Conservation (phyloP, 2,113 vertebrate species). For the Megaleporinus macrocephalus region DNA sequence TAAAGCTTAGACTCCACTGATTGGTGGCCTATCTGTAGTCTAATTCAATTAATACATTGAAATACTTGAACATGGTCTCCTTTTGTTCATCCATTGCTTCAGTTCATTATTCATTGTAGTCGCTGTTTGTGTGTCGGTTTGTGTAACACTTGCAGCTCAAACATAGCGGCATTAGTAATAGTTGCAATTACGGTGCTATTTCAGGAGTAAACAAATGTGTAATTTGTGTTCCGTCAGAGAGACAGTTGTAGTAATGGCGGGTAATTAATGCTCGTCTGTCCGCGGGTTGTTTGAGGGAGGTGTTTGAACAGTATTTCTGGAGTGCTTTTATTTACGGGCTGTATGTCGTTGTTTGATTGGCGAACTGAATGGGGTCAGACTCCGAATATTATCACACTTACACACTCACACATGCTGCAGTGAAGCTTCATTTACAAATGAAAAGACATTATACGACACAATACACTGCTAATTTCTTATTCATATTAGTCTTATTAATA, state of each 20-base stretch:
- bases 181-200: slow-evolving; percentile 32
- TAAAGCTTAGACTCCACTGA: no score
- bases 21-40: neutral
- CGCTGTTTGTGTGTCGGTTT: neutral
- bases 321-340: slow-evolving; percentile 26
- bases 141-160: slow-evolving; percentile 1
- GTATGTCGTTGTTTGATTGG: slow-evolving; percentile 34
- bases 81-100: neutral
- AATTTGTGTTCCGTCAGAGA: slow-evolving; percentile 29
- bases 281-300: slow-evolving; percentile 22
- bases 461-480: slow-evolving; percentile 45
- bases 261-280: slow-evolving; percentile 33
- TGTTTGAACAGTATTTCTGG: slow-evolving; percentile 13
- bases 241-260: slow-evolving; percentile 25
- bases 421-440: slow-evolving; percentile 43
- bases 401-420: slow-evolving; percentile 4
- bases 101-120: neutral
- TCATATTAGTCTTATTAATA: slow-evolving; percentile 12
- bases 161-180: neutral
- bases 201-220: slow-evolving; percentile 34
- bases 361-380: slow-evolving; percentile 11
- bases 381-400: slow-evolving; percentile 8
- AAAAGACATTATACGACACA: slow-evolving; percentile 53
- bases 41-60: neutral
- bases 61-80: neutral